These are phyloP conservation scores for Steatornis caripensis DNA, from an alignment of 2,113 vertebrate genomes.

Conservation along the genomic window DNA sequence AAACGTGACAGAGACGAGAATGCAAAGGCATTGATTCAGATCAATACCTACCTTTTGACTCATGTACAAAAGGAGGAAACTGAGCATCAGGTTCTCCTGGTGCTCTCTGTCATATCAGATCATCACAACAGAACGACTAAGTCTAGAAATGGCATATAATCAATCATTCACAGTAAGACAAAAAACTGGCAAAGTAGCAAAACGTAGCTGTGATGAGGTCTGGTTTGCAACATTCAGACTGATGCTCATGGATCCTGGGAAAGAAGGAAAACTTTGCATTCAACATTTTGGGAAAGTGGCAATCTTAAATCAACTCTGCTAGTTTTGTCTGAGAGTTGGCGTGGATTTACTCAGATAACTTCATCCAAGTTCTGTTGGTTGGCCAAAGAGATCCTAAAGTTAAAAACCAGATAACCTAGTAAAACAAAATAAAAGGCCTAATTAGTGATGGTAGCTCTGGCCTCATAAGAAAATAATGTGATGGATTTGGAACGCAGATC, in stretches of 20 bases:
- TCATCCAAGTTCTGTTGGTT: neutral
- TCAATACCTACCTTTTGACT: neutral
- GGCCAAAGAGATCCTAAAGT: conserved; percentile 23
- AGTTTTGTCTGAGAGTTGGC: neutral
- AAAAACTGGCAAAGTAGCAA: accelerated
- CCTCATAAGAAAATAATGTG: conserved; percentile 47
- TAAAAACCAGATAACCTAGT: conserved; percentile 59
- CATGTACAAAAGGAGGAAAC: neutral
- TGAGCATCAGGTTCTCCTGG: neutral
- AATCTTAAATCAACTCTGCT: neutral
- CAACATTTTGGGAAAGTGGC: neutral
- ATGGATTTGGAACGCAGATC: conserved; percentile 55
- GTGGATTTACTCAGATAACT: neutral
- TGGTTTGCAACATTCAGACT: neutral
- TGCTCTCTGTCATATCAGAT: neutral
- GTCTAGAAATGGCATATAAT: neutral
- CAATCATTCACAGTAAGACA: neutral
- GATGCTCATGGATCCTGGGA: neutral
- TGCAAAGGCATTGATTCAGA: neutral
- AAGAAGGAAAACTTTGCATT: neutral
- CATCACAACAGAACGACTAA: neutral
- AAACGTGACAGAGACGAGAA: neutral
- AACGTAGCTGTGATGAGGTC: neutral
- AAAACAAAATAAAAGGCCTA: conserved; percentile 62
- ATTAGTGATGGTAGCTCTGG: conserved; percentile 44